Conservation (phyloP, 53 echinoderm and acorn worm genomes). For the Paracentrotus lividus region DNA sequence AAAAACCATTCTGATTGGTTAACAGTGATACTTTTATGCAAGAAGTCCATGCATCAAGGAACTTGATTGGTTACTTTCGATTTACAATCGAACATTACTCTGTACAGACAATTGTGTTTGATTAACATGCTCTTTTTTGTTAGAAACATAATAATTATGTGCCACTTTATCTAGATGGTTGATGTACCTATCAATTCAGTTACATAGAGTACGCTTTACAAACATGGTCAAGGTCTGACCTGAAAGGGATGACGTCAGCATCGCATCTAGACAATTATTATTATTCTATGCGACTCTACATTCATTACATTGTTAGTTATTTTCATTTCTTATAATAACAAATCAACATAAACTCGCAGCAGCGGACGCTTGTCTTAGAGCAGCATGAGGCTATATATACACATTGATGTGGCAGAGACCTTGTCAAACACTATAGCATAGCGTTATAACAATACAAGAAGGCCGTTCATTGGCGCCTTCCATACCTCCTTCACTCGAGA, state of each 20-base stretch:
- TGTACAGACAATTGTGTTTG: too few relatives aligned
- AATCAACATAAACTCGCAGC: conserved; percentile 36
- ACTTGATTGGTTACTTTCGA: too few relatives aligned
- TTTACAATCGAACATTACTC: too few relatives aligned
- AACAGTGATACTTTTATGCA: too few relatives aligned
- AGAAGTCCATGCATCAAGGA: too few relatives aligned
- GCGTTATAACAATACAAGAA: conserved; percentile 41
- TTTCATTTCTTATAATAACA: conserved; percentile 60
- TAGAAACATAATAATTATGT: neutral
- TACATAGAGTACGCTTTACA: neutral
- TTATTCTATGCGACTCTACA: conserved; percentile 22
- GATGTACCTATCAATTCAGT: conserved; percentile 6
- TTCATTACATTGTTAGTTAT: conserved; percentile 39
- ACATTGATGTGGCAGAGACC: conserved; percentile 6
- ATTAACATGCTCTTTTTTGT: too few relatives aligned
- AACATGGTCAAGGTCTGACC: conserved; percentile 13
- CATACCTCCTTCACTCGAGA: neutral
- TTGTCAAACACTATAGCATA: conserved; percentile 18
- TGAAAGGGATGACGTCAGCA: conserved; percentile 36
- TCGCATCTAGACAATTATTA: conserved; percentile 32
- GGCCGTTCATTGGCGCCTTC: conserved; percentile 3
- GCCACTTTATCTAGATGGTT: neutral
- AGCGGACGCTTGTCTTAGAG: neutral
- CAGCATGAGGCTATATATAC: neutral
- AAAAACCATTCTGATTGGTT: too few relatives aligned